Evolutionary conservation across 2,797 vertebrate genomes (phyloP).

Genomic region (Dipus sagitta): DNA sequence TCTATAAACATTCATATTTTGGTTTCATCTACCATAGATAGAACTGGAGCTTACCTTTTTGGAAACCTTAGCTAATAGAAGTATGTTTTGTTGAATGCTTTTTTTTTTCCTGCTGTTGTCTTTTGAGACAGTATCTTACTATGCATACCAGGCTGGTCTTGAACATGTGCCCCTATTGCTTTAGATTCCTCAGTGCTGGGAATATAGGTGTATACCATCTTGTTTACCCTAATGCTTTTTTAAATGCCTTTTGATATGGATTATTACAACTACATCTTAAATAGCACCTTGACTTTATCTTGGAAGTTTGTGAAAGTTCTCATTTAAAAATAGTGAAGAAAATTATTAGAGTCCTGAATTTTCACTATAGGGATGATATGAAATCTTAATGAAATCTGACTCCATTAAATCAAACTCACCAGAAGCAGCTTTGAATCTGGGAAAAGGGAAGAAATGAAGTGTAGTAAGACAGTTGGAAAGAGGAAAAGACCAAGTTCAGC

Average conservation of each 20-base stretch:
- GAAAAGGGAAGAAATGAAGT: background rate
- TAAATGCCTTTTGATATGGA: conserved; percentile 22
- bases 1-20: background rate
- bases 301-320: background rate
- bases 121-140: background rate
- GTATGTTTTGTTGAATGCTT: background rate
- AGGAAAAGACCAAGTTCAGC: background rate
- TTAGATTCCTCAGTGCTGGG: too few relatives aligned
- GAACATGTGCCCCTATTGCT: background rate
- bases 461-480: background rate
- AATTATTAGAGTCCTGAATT: background rate
- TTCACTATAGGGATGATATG: background rate
- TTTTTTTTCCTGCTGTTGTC: background rate
- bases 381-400: conserved; percentile 38
- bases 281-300: background rate
- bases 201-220: too few relatives aligned
- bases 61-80: background rate
- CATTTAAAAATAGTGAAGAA: background rate
- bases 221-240: background rate
- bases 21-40: background rate
- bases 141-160: background rate
- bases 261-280: background rate
- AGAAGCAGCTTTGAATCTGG: background rate
- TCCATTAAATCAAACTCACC: background rate
- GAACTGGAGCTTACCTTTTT: conserved; percentile 1